Evolutionary conservation across 1,140 invertebrate genomes (phyloP), one percentile per base, ranked within the genome.

Genomic region (Wasmannia auropunctata): DNA sequence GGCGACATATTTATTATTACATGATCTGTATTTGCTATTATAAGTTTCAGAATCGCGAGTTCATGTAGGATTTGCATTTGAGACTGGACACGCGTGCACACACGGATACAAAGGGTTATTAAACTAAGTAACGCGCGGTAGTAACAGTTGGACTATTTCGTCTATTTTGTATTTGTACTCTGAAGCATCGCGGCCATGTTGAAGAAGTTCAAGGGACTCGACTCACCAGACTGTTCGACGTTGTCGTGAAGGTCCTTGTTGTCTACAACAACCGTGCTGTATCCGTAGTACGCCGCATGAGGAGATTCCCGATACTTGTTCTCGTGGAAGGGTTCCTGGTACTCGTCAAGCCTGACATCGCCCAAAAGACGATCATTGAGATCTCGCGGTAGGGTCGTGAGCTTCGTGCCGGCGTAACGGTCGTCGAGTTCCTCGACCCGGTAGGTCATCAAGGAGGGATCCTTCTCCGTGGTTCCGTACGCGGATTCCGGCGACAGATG

Each of bases 251-350:
- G 94, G 87, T 95, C 95, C 92, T 95, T 95, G 92, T 95, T 95
- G 92, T 96, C 95, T 92, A 95, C 94, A 88, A 96, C 94, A 81
- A 96, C 95, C 22, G 95, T 96, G 88, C 95, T 96, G 89, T 96
- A 96, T 87, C 95, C 95, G 72, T 96, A 96, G 90, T 96, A 96
- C 84, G 95, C 95, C 19, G 95, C 92, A 80, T 95, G 95, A 81
- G 93, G 91, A n/a, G 94, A 91, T 87, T 95, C 94, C 51, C 94
- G 91, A 87, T 95, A 95, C 79, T 95, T 95, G 89, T 93, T 93
- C 86, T 95, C 95, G 89, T 95, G 95, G 86, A 95, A 96, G 63
- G 95, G 95, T 91, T 96, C 95, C 91, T 96, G 95, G 90, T 96
- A 96, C 77, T 96, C 95, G 91, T 96, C 95, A 76, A 95, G 91